A percentile compares a stretch with the other conserved stretches of the same genome.
Evolutionary conservation across 2,888 invertebrate genomes (phyloP).

Genomic region (Hypomecis punctinalis): DNA sequence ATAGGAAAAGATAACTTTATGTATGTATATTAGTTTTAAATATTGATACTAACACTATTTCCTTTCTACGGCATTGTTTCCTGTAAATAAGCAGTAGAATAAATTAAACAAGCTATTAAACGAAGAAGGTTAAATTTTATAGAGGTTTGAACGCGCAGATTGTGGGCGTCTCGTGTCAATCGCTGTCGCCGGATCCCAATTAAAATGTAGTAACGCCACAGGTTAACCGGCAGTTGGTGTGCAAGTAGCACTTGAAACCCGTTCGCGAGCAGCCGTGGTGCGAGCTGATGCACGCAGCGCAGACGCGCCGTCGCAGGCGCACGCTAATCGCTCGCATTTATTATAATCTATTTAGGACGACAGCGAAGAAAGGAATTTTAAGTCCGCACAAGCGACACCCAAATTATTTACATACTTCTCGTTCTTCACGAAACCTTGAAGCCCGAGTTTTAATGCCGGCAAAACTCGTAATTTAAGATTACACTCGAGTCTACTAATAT

Average conservation of each 20-base stretch:
- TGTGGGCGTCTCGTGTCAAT: constrained; percentile 53
- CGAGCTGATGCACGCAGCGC: constrained; percentile 42
- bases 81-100: constrained; percentile 23
- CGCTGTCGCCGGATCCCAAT: constrained; percentile 61
- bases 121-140: constrained; percentile 35
- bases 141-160: constrained; percentile 51
- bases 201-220: constrained; percentile 57
- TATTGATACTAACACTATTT: neutral
- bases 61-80: constrained; percentile 5
- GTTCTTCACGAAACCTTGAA: constrained; percentile 24
- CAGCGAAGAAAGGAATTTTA: constrained; percentile 56
- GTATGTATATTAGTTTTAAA: neutral
- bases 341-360: constrained; percentile 71
- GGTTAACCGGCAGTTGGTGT: neutral
- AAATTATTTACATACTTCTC: constrained; percentile 14
- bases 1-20: neutral
- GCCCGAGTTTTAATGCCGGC: constrained; percentile 28
- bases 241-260: constrained; percentile 43
- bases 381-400: constrained; percentile 9
- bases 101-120: constrained; percentile 35
- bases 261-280: constrained; percentile 50
- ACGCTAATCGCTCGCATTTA: constrained; percentile 68
- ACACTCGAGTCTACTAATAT: constrained; percentile 67
- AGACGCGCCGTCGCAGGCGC: constrained; percentile 27
- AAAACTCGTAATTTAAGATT: constrained; percentile 63